A percentile compares a stretch with the other conserved stretches of the same genome.
Conservation (phyloP, 2,113 vertebrate species). For the Percopsis transmontana region DNA sequence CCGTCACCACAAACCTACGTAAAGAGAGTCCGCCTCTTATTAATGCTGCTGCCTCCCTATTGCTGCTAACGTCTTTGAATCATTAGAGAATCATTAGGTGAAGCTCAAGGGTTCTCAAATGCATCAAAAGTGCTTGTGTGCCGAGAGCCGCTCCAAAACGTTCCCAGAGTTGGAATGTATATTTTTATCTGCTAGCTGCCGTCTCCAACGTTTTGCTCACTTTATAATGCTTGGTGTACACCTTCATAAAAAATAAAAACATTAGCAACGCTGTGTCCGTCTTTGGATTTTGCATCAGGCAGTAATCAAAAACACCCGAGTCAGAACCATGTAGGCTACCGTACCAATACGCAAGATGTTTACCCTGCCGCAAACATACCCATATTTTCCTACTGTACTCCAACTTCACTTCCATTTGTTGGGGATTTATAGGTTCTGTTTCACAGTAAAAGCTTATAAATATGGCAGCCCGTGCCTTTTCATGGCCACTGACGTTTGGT, state of each 20-base stretch:
- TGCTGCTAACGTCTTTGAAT: slow-evolving; percentile 26
- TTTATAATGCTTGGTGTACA: too few species aligned
- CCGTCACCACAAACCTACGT: slow-evolving; percentile 15
- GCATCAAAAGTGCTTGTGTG: slow-evolving; percentile 17
- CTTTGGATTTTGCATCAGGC: too few species aligned
- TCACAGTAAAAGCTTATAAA: neutral
- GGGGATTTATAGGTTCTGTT: neutral
- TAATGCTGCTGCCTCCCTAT: slow-evolving; percentile 3
- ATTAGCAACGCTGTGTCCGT: too few species aligned
- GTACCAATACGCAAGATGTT: too few species aligned
- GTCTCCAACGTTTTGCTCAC: slow-evolving; percentile 14
- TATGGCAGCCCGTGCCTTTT: slow-evolving; percentile 19
- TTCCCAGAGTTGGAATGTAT: neutral
- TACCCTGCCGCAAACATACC: too few species aligned
- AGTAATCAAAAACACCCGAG: slow-evolving; percentile 13
- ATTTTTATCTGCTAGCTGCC: too few species aligned
- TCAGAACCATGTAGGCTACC: too few species aligned
- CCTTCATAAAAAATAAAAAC: too few species aligned
- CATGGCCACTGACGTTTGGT: slow-evolving; percentile 14
- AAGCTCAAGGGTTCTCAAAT: slow-evolving; percentile 29
- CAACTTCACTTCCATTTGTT: too few species aligned
- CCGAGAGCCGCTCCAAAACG: slow-evolving; percentile 14
- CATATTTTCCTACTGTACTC: neutral
- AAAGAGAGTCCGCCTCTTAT: slow-evolving; percentile 13
- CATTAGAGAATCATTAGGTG: slow-evolving; percentile 12